Conservation (phyloP, 92 coral and sea anemone genomes). For the Parazoanthus darwini region DNA sequence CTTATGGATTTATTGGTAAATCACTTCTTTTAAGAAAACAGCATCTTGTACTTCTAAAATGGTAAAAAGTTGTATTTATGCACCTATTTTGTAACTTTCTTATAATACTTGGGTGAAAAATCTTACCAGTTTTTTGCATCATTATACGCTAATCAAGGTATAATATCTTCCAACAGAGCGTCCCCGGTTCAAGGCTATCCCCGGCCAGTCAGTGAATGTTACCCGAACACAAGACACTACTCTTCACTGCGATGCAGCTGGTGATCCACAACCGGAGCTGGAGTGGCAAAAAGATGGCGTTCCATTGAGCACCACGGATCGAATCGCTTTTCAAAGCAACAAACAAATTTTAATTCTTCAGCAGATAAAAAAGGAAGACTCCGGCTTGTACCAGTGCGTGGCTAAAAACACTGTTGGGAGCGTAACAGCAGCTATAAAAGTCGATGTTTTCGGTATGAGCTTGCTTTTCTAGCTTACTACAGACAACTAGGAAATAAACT, state of each 20-base stretch:
- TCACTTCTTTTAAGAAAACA: too few species aligned
- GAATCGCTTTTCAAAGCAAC: slow-evolving; percentile 25
- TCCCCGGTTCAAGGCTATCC: background rate
- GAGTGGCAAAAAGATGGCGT: slow-evolving; percentile 55
- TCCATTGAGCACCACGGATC: slow-evolving; percentile 19
- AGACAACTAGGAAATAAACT: too few species aligned
- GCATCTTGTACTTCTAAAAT: too few species aligned
- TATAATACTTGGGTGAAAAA: too few species aligned
- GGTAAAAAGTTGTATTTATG: too few species aligned
- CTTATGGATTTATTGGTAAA: too few species aligned
- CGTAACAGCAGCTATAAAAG: background rate
- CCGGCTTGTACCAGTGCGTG: slow-evolving; percentile 47
- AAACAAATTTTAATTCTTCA: background rate
- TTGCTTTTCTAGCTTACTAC: too few species aligned
- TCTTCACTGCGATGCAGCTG: slow-evolving; percentile 56
- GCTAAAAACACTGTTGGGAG: slow-evolving; percentile 10
- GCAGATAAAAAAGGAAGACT: slow-evolving; percentile 28
- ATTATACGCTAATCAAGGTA: too few species aligned
- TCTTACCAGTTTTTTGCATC: too few species aligned
- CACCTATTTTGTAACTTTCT: too few species aligned
- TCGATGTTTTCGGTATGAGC: too few species aligned
- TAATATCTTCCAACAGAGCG: background rate
- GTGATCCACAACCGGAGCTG: slow-evolving; percentile 59
- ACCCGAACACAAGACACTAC: slow-evolving; percentile 34
- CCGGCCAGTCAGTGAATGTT: too few species aligned